A percentile compares a stretch with the other conserved stretches of the same genome.
Conservation (phyloP, 2,888 invertebrate genomes). For the Chromoteleia sp. region DNA sequence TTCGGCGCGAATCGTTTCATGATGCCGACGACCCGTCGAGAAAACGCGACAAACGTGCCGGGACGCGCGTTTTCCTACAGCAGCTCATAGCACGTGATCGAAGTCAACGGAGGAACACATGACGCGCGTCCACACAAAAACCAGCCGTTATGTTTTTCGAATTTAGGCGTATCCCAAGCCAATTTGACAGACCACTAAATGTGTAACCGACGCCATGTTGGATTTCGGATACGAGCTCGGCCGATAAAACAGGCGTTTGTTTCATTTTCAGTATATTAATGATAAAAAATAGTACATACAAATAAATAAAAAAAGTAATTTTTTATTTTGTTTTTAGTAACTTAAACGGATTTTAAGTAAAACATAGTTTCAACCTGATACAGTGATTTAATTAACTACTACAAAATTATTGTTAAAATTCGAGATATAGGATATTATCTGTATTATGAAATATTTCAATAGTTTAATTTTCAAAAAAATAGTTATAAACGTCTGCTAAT, state of each 20-base stretch:
- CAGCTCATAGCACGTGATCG: slow-evolving; percentile 28
- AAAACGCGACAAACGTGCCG: slow-evolving; percentile 8
- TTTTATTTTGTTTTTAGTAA: too few relatives aligned
- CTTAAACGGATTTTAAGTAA: too few relatives aligned
- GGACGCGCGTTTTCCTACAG: background rate
- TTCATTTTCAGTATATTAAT: too few relatives aligned
- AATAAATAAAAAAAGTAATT: too few relatives aligned
- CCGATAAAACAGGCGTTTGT: slow-evolving; percentile 13
- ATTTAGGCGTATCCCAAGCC: slow-evolving; percentile 80
- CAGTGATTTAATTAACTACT: too few relatives aligned
- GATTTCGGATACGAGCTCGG: slow-evolving; percentile 21
- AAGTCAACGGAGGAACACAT: background rate
- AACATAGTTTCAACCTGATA: too few relatives aligned
- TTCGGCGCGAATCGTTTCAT: slow-evolving; percentile 34
- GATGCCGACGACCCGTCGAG: slow-evolving; percentile 19
- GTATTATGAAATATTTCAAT: too few relatives aligned
- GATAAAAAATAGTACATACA: too few relatives aligned
- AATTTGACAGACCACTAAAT: slow-evolving; percentile 77
- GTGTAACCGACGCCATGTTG: slow-evolving; percentile 79
- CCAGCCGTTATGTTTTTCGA: slow-evolving; percentile 23
- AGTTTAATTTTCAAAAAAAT: too few relatives aligned
- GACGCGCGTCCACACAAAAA: slow-evolving; percentile 35
- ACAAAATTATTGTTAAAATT: too few relatives aligned
- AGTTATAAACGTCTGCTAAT: too few relatives aligned
- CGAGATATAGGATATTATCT: too few relatives aligned